Evolutionary conservation across 2,797 vertebrate species (phyloP).

Genomic region (Hyperoplus lanceolatus): DNA sequence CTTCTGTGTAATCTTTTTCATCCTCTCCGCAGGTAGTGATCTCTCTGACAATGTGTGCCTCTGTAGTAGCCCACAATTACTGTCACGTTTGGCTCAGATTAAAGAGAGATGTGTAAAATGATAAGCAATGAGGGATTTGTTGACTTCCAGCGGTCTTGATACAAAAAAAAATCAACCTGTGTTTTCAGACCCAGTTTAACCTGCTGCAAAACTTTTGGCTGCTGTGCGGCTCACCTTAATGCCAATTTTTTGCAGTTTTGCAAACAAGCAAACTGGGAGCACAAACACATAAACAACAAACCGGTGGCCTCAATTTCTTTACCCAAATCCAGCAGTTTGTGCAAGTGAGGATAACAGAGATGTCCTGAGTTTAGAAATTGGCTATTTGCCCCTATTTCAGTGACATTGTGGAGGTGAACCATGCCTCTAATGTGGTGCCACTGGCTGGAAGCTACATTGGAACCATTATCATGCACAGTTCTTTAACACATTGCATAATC

Average conservation of each 20-base stretch:
- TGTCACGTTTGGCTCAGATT: slow-evolving; percentile 61
- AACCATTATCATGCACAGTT: slow-evolving; percentile 11
- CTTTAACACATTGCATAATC: neutral
- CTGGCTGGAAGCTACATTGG: slow-evolving; percentile 14
- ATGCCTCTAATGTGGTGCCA: slow-evolving; percentile 1
- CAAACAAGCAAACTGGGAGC: slow-evolving; percentile 55
- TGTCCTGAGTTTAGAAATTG: slow-evolving; percentile 29
- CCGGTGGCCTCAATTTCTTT: slow-evolving; percentile 39
- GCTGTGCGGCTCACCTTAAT: slow-evolving; percentile 15
- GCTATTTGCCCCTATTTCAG: slow-evolving; percentile 49
- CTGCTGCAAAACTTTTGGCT: slow-evolving; percentile 37
- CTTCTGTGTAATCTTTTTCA: slow-evolving; percentile 39
- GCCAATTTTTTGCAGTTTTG: slow-evolving; percentile 26
- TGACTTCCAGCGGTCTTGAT: slow-evolving; percentile 19
- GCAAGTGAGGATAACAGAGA: neutral
- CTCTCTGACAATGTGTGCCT: slow-evolving; percentile 62
- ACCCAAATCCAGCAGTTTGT: slow-evolving; percentile 7
- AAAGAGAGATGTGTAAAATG: slow-evolving; percentile 43
- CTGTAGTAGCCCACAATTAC: slow-evolving; percentile 65
- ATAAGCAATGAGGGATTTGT: slow-evolving; percentile 52
- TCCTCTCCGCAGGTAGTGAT: slow-evolving; percentile 66
- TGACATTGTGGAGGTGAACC: slow-evolving; percentile 46
- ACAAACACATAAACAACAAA: slow-evolving; percentile 45
- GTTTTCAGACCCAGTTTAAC: slow-evolving; percentile 33
- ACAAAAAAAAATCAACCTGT: neutral